phyloP scores from a whole-genome alignment of 2,888 invertebrate genomes.

The Calephelis perditalis region DNA sequence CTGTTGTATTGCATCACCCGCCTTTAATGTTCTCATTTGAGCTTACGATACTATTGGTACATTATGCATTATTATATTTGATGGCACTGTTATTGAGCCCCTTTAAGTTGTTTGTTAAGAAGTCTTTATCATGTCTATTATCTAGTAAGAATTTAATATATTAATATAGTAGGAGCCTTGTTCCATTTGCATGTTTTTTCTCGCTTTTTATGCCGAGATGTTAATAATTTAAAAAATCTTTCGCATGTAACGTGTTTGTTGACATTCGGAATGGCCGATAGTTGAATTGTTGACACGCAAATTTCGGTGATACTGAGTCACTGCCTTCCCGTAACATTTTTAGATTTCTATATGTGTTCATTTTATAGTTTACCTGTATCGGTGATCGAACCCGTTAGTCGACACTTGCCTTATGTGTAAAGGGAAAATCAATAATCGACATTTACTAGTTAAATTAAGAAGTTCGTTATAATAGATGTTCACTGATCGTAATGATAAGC shows the following conservation, averaged over 20 bases:
- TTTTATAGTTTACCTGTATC: constrained; percentile 44
- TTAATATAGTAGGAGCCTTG: constrained; percentile 61
- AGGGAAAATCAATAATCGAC: constrained; percentile 25
- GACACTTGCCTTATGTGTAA: constrained; percentile 54
- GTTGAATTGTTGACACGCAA: constrained; percentile 38
- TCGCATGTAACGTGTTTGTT: constrained; percentile 49
- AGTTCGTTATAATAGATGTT: constrained; percentile 17
- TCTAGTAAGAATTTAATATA: constrained; percentile 75
- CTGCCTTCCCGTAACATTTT: constrained; percentile 56
- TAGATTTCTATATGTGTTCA: constrained; percentile 55
- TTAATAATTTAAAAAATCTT: constrained; percentile 45
- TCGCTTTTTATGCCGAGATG: constrained; percentile 63
- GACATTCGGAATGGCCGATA: constrained; percentile 45
- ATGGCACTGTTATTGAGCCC: constrained; percentile 73
- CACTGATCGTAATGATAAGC: constrained; percentile 16
- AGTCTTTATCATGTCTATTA: constrained; percentile 75
- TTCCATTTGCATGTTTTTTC: constrained; percentile 62
- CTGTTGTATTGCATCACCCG: constrained; percentile 30
- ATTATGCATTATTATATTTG: constrained; percentile 67
- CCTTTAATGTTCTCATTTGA: constrained; percentile 53
- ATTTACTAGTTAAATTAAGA: constrained; percentile 18
- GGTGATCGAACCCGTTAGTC: constrained; percentile 29
- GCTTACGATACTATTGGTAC: constrained; percentile 65
- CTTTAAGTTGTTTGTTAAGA: constrained; percentile 74
- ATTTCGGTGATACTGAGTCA: constrained; percentile 48